Evolutionary conservation across 2,888 invertebrate species (phyloP).

Genomic region (Tetranychus piercei): DNA sequence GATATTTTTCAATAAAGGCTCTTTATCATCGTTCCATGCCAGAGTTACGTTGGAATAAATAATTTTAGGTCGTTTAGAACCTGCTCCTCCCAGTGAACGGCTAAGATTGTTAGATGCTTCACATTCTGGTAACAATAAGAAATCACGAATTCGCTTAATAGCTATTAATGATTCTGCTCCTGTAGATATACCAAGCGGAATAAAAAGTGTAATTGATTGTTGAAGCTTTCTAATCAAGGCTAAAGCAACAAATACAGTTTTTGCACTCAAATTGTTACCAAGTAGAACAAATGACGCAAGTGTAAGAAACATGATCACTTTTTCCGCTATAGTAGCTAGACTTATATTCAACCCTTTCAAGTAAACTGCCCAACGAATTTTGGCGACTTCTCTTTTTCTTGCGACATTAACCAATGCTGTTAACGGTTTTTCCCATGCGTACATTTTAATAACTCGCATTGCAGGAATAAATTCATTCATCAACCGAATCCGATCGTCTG

Average conservation of each 20-base stretch:
- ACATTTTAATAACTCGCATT: conserved; percentile 91
- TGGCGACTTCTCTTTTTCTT: conserved; percentile 49
- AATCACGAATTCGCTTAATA: conserved; percentile 44
- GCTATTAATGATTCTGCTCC: conserved; percentile 58
- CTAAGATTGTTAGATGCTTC: no score
- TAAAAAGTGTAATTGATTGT: conserved; percentile 55
- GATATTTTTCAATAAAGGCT: background rate
- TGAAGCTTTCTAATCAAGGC: conserved; percentile 65
- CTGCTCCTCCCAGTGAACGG: background rate
- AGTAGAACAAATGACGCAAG: conserved; percentile 50
- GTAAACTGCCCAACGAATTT: conserved; percentile 44
- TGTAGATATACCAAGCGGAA: conserved; percentile 62
- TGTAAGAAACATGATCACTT: conserved; percentile 60
- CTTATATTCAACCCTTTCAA: conserved; percentile 44
- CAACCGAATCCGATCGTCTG: conserved; percentile 70
- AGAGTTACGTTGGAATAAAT: no score
- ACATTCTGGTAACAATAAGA: conserved; percentile 8
- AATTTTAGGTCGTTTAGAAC: background rate
- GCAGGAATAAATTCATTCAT: conserved; percentile 89
- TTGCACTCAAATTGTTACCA: conserved; percentile 48
- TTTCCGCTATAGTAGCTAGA: conserved; percentile 50
- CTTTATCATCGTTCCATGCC: background rate
- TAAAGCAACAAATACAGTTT: conserved; percentile 57
- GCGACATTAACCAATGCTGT: conserved; percentile 53
- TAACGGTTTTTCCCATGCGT: conserved; percentile 81